Base-by-base conservation (phyloP, 2,888 invertebrate genomes). In the Panopea generosa region DNA sequence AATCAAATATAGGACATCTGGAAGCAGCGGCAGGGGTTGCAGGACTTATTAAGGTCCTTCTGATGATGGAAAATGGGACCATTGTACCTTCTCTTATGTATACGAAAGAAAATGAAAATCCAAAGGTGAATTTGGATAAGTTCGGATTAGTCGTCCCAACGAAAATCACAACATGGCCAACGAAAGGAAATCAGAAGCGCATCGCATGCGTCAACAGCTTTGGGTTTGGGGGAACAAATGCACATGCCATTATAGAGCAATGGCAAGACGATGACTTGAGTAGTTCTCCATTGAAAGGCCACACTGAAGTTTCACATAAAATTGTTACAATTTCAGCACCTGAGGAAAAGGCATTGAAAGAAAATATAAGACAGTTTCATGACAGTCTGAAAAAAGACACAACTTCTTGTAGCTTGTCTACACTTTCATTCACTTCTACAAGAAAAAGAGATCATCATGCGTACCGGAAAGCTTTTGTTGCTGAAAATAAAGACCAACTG, bases 1-100 rank as follows among this genome's bases (percentile, higher is more conserved):
- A 86, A 52, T 80, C 86, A 18, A 87, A 86, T 66, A 83, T 86
- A n/a, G 86, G 86, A 4, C 86, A 86, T 73, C 49, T 80, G 11
- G 86, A 86, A 56, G 65, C 84, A 16, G 86, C 84, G 1, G 81
- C 87, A 24, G 87, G 86, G 0, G 77, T 83, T 22, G 82, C 84
- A 9, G 83, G 84, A 7, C 60, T 87, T 16, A 86, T 87, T 29
- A 87, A 87, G 55, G 75, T 86, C 3, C 49, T 83, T 14, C 47
- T 87, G 20, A 86, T 84, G 85, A 84, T 86, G 81, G 76, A 82
- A 38, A 38, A 86, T 40, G 61, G 65, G 29, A 55, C 24, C 2
- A 80, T 86, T 18, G 86, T 86, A 3, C 85, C 84, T 1, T 83
- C 85, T 6, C 53, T 87, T 20, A 77, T 77, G 63, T 84, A 78